These are phyloP conservation scores for Leiothrix lutea DNA, from an alignment of 2,113 vertebrate species.

Conservation along the genomic window DNA sequence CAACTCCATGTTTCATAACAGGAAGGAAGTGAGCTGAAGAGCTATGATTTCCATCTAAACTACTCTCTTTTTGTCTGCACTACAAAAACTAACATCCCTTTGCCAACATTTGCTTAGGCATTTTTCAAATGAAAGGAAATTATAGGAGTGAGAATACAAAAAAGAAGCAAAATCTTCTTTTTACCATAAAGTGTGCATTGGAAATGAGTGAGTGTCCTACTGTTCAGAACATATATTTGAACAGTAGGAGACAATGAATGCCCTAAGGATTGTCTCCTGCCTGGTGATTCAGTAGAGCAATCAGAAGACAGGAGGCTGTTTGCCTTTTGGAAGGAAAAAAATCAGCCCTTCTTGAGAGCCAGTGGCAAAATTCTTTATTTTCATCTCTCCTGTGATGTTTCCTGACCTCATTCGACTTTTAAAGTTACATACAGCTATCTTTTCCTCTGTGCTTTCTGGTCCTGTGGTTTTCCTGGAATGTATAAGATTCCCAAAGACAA, in stretches of 20 bases:
- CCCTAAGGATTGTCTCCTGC: conserved; percentile 27
- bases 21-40: conserved; percentile 31
- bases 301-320: conserved; percentile 36
- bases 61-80: conserved; percentile 16
- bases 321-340: neutral
- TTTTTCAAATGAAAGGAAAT: conserved; percentile 60
- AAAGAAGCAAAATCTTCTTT: conserved; percentile 50
- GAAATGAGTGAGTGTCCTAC: conserved; percentile 36
- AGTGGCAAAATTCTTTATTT: conserved; percentile 5
- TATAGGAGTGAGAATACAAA: conserved; percentile 38
- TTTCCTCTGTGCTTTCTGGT: neutral
- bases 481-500: neutral
- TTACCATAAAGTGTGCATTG: conserved; percentile 13
- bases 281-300: conserved; percentile 39
- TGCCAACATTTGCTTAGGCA: conserved; percentile 43
- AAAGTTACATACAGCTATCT: neutral
- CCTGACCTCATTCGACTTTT: neutral
- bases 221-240: conserved; percentile 42
- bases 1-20: conserved; percentile 2
- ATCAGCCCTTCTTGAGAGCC: conserved; percentile 1
- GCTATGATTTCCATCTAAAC: conserved; percentile 42
- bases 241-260: conserved; percentile 51
- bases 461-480: neutral
- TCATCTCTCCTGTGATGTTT: conserved; percentile 18
- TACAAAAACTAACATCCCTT: conserved; percentile 21